These are phyloP conservation scores for Phania funesta DNA, from an alignment of 2,888 invertebrate genomes.

Conservation along the genomic window DNA sequence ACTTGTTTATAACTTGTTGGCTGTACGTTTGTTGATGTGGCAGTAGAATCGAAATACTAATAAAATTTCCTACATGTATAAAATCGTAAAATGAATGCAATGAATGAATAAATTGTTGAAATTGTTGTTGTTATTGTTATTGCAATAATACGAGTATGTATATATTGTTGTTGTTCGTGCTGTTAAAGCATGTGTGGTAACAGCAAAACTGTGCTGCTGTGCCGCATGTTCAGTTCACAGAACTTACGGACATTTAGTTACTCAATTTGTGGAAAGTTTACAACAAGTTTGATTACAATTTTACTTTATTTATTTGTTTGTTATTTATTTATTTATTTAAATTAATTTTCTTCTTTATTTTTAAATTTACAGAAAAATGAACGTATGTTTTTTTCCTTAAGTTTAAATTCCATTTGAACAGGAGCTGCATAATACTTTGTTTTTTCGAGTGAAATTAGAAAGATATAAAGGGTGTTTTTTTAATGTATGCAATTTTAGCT, in stretches of 20 bases:
- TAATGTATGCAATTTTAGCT: too few species aligned
- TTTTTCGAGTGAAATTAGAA: too few species aligned
- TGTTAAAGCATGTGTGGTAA: neutral
- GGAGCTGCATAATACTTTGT: neutral
- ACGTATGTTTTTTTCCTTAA: neutral
- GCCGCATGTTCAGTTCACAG: slow-evolving; percentile 21
- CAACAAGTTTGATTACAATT: slow-evolving; percentile 58
- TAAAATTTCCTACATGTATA: neutral
- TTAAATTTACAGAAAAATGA: neutral
- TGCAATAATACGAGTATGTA: neutral
- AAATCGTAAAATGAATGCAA: slow-evolving; percentile 1
- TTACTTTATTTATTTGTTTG: slow-evolving; percentile 1
- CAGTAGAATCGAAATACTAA: neutral
- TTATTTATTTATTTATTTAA: neutral
- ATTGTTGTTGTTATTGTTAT: neutral
- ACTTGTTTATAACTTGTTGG: neutral
- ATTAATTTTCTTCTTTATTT: neutral
- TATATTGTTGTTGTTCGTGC: slow-evolving; percentile 1
- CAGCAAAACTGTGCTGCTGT: neutral
- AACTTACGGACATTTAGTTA: slow-evolving; percentile 62
- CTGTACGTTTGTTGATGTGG: neutral
- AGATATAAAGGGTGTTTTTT: too few species aligned
- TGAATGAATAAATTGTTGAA: slow-evolving; percentile 14
- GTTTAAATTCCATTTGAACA: neutral
- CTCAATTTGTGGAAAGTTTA: slow-evolving; percentile 64